These are phyloP conservation scores for Eclectus roratus DNA, from an alignment of 2,113 vertebrate genomes.

Conservation along the genomic window DNA sequence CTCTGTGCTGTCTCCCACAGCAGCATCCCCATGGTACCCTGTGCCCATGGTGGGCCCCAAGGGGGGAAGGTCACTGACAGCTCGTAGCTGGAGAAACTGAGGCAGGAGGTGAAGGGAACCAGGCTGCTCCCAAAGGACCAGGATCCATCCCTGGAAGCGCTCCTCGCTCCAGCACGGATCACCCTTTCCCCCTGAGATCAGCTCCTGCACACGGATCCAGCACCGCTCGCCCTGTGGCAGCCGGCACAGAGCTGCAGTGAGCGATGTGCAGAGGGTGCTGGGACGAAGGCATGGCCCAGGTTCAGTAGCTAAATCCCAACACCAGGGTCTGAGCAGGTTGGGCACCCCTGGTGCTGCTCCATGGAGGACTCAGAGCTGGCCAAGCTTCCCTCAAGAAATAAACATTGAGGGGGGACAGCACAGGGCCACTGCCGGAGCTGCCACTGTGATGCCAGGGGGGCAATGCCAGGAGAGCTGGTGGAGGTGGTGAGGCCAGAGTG, in stretches of 20 bases:
- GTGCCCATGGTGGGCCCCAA: rapidly evolving
- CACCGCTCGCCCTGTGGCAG: rapidly evolving
- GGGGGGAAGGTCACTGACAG: rapidly evolving
- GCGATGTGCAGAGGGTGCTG: rapidly evolving
- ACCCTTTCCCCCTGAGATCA: background rate
- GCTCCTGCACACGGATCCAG: rapidly evolving
- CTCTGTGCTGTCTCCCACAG: background rate
- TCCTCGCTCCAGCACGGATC: background rate
- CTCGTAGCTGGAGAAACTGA: background rate
- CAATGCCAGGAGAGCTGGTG: background rate
- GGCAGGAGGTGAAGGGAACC: background rate
- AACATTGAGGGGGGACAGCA: rapidly evolving
- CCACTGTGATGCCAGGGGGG: rapidly evolving
- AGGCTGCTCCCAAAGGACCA: background rate
- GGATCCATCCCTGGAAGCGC: background rate
- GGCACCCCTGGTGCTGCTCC: rapidly evolving
- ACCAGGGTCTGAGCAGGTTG: rapidly evolving
- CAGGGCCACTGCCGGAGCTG: rapidly evolving
- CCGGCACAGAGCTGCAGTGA: background rate
- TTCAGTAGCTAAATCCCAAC: rapidly evolving
- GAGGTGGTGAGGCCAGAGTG: background rate
- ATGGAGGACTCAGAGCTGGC: rapidly evolving
- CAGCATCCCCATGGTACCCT: background rate
- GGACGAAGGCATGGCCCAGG: rapidly evolving
- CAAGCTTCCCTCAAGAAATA: background rate